Base-by-base conservation (phyloP, 37 sponge, comb jelly and placozoan genomes). In the Halichondria panicea region DNA sequence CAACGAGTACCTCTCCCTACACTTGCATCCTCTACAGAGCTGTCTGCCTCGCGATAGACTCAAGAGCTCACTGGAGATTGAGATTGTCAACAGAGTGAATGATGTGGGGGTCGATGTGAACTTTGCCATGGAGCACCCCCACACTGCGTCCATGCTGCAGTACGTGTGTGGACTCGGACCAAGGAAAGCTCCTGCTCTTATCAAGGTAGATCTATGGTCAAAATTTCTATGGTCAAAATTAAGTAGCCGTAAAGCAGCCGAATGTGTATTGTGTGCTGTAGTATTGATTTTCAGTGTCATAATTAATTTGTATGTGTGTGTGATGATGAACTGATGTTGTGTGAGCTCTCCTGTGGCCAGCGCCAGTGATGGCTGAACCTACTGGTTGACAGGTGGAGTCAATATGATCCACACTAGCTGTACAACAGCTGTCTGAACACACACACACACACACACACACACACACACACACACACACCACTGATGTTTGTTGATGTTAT, bases 101-200 rank as follows among this genome's bases (percentile, higher is more conserved):
- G 82, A 90, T 60, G 87, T 95, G 28, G 99, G 99, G 53, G 96
- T 98, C 8, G 99, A 98, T 60, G 63, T 98, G 19, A 91, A 92
- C 78, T 72, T 66, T 27, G 71, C 87, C 50, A 55, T 95, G 70
- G 89, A 94, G 60, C 84, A 90, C 63, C 75, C 82, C 25, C 92
- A 88, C 74, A 76, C 78, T 41, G 71, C 70, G 44, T 35, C 41
- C 27, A 52, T 89, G 56, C 76, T 95, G 15, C 70, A 81, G 63
- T 98, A 81, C 77, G 89, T 98, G 58, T 84, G 87, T 78, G 99
- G 99, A 1, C 70, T 98, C 25, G 99, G 99, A 18, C 99, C 99
- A 8, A 77, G 99, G 55, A 98, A 98, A 75, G 91, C 93, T 8
- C 77, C 84, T 77, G 93, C 85, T 34, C 63, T 98, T 22, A 39